phyloP scores from a whole-genome alignment of 1,140 invertebrate genomes.

The Trichoplusia ni region DNA sequence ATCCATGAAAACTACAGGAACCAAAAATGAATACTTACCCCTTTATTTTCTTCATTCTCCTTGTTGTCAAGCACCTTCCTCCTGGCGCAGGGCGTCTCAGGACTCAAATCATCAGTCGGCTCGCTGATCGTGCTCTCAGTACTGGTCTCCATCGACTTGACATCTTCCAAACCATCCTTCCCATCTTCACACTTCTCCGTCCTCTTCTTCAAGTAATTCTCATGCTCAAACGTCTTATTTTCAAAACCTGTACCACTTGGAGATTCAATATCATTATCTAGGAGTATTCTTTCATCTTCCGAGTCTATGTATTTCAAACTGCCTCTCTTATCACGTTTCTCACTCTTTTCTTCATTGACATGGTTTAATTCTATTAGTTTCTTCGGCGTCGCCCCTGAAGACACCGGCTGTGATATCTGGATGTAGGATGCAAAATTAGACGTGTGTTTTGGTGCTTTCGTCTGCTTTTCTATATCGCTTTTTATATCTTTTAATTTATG shows the following conservation, averaged over 20 bases:
- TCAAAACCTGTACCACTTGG: conserved; percentile 77
- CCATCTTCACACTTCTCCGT: conserved; percentile 60
- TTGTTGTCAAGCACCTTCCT: conserved; percentile 61
- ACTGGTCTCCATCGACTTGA: conserved; percentile 74
- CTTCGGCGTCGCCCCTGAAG: conserved; percentile 57
- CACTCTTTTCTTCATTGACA: conserved; percentile 35
- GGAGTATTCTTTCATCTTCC: conserved; percentile 54
- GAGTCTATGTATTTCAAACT: conserved; percentile 71
- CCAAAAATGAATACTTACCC: conserved; percentile 65
- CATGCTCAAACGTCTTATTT: conserved; percentile 80
- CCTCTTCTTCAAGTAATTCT: conserved; percentile 75
- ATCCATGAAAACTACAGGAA: neutral
- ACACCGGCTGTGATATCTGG: conserved; percentile 77
- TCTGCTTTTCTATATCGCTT: conserved; percentile 77
- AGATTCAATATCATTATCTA: conserved; percentile 71
- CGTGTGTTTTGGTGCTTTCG: conserved; percentile 74
- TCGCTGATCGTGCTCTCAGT: conserved; percentile 73
- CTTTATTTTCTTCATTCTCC: conserved; percentile 69
- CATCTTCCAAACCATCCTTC: conserved; percentile 53
- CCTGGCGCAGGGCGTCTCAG: conserved; percentile 65
- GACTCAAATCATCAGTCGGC: conserved; percentile 68
- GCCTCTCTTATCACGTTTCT: conserved; percentile 40
- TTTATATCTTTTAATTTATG: conserved; percentile 63
- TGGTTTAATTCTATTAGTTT: conserved; percentile 46
- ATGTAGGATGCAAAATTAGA: conserved; percentile 83